Evolutionary conservation across 2,888 invertebrate species (phyloP).

Genomic region (Stegophylla sp.): DNA sequence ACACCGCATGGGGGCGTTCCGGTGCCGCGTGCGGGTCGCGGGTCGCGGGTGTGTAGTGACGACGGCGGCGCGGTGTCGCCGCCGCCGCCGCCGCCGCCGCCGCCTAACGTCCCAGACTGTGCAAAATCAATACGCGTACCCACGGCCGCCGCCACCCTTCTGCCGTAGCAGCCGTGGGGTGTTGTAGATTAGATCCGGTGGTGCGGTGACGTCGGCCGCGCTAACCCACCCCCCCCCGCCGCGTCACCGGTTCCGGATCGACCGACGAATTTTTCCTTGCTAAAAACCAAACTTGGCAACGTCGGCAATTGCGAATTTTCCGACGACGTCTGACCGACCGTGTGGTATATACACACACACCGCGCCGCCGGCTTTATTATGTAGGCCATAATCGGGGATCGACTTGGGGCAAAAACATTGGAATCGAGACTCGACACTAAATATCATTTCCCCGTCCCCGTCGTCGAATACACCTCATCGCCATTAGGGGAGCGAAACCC

Average conservation of each 20-base stretch:
- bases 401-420: no score
- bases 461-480: no score
- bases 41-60: slow-evolving; percentile 9
- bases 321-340: background rate
- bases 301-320: slow-evolving; percentile 25
- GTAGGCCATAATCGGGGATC: no score
- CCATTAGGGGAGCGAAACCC: no score
- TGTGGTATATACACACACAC: no score
- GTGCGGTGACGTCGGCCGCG: background rate
- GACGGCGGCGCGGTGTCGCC: slow-evolving; percentile 15
- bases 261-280: slow-evolving; percentile 13
- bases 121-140: slow-evolving; percentile 54
- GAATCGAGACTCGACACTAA: no score
- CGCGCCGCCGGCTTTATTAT: no score
- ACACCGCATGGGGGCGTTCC: background rate
- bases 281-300: slow-evolving; percentile 40
- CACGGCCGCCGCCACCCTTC: background rate
- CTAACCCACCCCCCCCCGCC: background rate
- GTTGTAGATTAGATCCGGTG: slow-evolving; percentile 36
- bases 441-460: no score
- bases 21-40: background rate
- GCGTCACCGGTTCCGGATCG: slow-evolving; percentile 1
- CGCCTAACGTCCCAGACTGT: slow-evolving; percentile 24
- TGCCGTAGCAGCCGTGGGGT: slow-evolving; percentile 25
- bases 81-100: background rate